Evolutionary conservation across 2,797 vertebrate species (phyloP), one percentile per base, ranked within the genome.

Genomic region (Neosilurus mollespiculum): DNA sequence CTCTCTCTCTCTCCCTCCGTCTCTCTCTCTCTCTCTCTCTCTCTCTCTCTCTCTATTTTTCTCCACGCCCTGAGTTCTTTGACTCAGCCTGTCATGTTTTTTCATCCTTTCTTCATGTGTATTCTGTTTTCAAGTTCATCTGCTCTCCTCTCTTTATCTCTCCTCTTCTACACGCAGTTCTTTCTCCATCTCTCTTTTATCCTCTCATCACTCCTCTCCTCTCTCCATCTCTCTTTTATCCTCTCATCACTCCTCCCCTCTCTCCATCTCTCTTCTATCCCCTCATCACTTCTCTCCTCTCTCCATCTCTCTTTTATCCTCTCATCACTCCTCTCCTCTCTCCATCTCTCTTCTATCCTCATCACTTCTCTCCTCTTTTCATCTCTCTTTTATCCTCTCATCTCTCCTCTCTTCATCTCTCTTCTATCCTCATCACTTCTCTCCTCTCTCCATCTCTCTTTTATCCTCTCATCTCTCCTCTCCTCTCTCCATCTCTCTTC

Each of bases 381-480:
- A 7, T 12, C 10, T 64, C 3, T 64, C 61, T 18, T 20, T 6
- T 59, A n/a, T n/a, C n/a, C n/a, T n/a, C n/a, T n/a, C 22, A n/a
- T 22, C 10, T 62, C n/a, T 64, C 62, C 64, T 66, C 26, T 15
- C 26, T 24, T 62, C 3, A 62, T 24, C 54, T 87, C 89, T 87
- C 85, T 85, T 66, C 75, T 30, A 1, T 26, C 16, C 0, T 65
- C 62, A 1, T 30, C 12, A 14, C 24, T 10, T 4, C 37, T 69
- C 18, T 66, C 15, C 9, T 8, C 4, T 66, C 4, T 34, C 2
- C 12, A 12, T 11, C 0, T 49, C 43, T 51, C 9, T n/a, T 4
- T 16, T 67, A 0, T 67, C 16, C n/a, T n/a, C 1, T 34, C 0
- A 16, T 11, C 20, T 34, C 15, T 49, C 65, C n/a, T 26, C 4